phyloP scores from a whole-genome alignment of 2,113 vertebrate genomes.

The Gracilinanus agilis region DNA sequence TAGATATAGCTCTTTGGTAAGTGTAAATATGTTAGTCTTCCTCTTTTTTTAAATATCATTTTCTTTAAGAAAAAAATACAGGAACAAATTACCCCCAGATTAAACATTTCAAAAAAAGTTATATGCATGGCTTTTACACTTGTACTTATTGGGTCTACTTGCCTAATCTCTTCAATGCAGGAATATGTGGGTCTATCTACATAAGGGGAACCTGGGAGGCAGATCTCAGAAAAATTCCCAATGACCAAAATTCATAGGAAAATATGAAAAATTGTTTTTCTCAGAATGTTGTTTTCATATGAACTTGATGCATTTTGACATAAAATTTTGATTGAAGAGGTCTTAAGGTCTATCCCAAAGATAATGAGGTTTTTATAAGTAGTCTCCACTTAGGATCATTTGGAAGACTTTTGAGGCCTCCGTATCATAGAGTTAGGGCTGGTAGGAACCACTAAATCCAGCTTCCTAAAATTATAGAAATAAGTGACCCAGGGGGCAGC shows the following conservation, averaged over 20 bases:
- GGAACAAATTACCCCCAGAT: not conserved
- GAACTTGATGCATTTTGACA: not conserved
- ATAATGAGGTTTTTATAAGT: conserved; percentile 17
- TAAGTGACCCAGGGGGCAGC: not conserved
- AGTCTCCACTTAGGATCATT: conserved; percentile 1
- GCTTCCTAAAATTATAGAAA: too few species aligned
- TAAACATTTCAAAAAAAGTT: not conserved
- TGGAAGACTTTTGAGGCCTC: not conserved
- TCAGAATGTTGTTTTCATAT: not conserved
- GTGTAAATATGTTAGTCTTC: conserved; percentile 9
- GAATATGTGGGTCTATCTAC: not conserved
- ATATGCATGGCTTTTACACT: not conserved
- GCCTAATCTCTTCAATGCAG: not conserved
- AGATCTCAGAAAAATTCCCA: not conserved
- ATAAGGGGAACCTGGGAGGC: not conserved
- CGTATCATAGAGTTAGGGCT: not conserved
- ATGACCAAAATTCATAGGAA: not conserved
- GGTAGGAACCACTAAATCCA: not conserved
- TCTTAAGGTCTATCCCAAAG: conserved; percentile 44
- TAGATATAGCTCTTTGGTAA: conserved; percentile 49
- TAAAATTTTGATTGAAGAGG: conserved; percentile 22
- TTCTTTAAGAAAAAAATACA: conserved; percentile 46
- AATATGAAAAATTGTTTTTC: not conserved
- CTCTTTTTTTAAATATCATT: conserved; percentile 13
- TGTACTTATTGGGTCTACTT: not conserved